Conservation (phyloP, 2,797 vertebrate species). For the Ptychobarbus kaznakovi region DNA sequence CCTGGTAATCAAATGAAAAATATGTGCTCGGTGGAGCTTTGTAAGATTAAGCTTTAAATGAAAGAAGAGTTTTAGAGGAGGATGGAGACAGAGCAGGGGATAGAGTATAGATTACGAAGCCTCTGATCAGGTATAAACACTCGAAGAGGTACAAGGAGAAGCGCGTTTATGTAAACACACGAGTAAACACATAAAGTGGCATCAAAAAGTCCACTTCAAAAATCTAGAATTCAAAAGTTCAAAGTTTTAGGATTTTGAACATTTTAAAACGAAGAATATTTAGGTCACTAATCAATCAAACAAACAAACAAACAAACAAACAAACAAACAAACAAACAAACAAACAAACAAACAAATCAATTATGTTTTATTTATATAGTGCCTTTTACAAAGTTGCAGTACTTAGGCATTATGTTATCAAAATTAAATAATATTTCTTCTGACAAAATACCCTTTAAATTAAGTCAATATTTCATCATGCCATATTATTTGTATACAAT, state of each 20-base stretch:
- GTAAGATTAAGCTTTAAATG: slow-evolving; percentile 69
- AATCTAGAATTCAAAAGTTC: background rate
- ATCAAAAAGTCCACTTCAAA: background rate
- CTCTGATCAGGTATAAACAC: slow-evolving; percentile 34
- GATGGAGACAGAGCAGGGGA: slow-evolving; percentile 68
- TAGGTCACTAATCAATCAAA: background rate
- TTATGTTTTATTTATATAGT: background rate
- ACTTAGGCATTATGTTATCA: too few relatives aligned
- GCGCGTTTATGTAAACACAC: background rate
- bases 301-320: background rate
- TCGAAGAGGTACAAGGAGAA: background rate
- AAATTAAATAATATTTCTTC: background rate
- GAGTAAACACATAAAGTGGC: background rate
- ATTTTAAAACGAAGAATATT: background rate
- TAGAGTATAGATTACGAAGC: slow-evolving; percentile 55
- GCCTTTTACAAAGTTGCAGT: background rate
- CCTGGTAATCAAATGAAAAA: slow-evolving; percentile 75
- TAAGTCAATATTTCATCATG: background rate
- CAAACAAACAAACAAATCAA: background rate
- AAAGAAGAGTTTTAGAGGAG: slow-evolving; percentile 68
- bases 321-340: background rate
- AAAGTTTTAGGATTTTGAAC: too few relatives aligned
- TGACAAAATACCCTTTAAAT: background rate
- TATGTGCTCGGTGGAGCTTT: slow-evolving; percentile 57
- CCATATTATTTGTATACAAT: background rate